Evolutionary conservation across 2,888 invertebrate species (phyloP), one percentile per base, ranked within the genome.

Genomic region (Nomada hirtipes): DNA sequence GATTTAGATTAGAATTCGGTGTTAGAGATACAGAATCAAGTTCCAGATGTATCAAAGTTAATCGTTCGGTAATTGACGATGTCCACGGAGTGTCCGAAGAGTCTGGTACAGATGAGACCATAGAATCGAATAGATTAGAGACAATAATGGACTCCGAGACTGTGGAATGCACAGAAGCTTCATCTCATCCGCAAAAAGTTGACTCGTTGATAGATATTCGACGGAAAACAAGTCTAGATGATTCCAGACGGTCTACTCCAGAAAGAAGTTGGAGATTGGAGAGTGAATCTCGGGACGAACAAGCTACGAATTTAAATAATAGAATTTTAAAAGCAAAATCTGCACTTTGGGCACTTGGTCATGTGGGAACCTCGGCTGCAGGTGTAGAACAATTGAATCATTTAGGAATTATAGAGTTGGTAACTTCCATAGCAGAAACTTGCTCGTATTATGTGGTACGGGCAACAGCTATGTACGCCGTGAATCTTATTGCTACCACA

Each of bases 331-430:
- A 97, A 83, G 93, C 98, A 59, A 99, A 99, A 93, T 96, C 98
- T 9, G 97, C 98, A 0, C 94, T 99, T 0, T 99, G 99, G 99
- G 97, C 97, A 1, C 92, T 97, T 68, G 98, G 98, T 20, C 98
- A 98, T 93, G 95, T 97, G 15, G 97, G 97, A 2, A 96, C 97
- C 0, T 97, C 98, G 10, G 94, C 95, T 0, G 95, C 96, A 86
- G 98, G 98, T 4, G 95, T 98, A 11, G 96, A 96, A 68, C 96
- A 97, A 89, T 94, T 98, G 47, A 95, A 96, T 90, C 95, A 95
- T 52, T 94, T 95, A 60, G 94, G 94, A 67, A 92, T 95, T n/a
- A 91, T 96, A 61, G 94, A 94, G 77, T 78, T 92, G 77, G 89
- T 93, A 47, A 89, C 91, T 94, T 98, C 83, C 93, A 96, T 98